Base-by-base conservation (phyloP, 2,888 invertebrate species). In the Agrotis puta region DNA sequence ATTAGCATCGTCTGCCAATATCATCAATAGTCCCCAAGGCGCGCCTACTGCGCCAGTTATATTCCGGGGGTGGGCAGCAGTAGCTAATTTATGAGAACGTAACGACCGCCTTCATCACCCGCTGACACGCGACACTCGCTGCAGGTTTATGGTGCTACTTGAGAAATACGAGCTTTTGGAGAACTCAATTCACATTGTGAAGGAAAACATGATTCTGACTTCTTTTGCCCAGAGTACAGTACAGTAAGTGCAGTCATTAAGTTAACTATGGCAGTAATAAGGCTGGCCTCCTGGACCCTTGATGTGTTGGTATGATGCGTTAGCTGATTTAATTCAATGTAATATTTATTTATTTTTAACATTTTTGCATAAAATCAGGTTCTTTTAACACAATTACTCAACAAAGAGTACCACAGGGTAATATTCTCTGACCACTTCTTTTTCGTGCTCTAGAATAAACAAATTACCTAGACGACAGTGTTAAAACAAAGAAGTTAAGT, bases 51-150 rank as follows among this genome's bases (percentile, higher is more conserved):
- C 22, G 78, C 82, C 22, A 24, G 62, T 72, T 82, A 71, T 72
- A 64, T 48, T 43, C 18, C 43, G 18, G 27, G 56, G 66, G 64
- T 58, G 54, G 72, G 58, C 79, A 64, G 67, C 20, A 56, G 27
- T 39, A 20, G 50, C 50, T 79, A 59, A 71, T 81, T 81, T 79
- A 77, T 62, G 77, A 65, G 67, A n/a, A 20, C 62, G 51, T 70
- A 71, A 71, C 67, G 64, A 70, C 64, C 50, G 61, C 27, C 57
- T 59, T 61, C 77, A 81, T 65, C 81, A 64, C 63, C 59, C 70
- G 24, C 27, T 18, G 66, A 33, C 78, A 79, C 66, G 79, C 79
- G 70, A 81, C 66, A 51, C 70, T 63, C 48, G 48, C 62, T 43
- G 43, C 57, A 33, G 13, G 39, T 54, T 54, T 50, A 50, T 54